Conservation (phyloP, 2,888 invertebrate species). For the Halocaridina rubra region DNA sequence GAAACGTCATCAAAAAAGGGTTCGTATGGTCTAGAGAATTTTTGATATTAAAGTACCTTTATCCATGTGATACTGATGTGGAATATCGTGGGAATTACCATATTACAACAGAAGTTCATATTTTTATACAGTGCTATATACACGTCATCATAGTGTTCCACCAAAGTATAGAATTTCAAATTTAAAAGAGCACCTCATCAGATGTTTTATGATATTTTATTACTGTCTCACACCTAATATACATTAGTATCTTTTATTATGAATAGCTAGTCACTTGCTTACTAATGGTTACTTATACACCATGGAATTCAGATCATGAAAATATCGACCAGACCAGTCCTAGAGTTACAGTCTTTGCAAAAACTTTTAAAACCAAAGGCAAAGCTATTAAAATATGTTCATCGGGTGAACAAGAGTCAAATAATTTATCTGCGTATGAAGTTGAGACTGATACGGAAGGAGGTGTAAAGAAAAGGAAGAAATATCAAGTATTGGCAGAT, state of each 20-base stretch:
- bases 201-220: too few species aligned
- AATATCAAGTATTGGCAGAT: conserved; percentile 37
- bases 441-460: neutral
- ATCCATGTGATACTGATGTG: neutral
- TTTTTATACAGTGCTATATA: too few species aligned
- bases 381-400: neutral
- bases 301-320: too few species aligned
- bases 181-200: neutral
- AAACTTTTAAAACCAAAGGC: neutral
- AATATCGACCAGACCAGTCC: too few species aligned
- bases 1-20: neutral
- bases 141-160: neutral
- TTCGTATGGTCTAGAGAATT: neutral
- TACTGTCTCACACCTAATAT: too few species aligned
- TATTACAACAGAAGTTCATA: too few species aligned
- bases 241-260: too few species aligned
- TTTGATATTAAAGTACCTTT: neutral
- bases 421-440: neutral
- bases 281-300: too few species aligned
- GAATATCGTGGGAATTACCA: too few species aligned
- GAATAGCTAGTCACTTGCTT: too few species aligned
- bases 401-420: neutral
- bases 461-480: conserved; percentile 22
- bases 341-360: too few species aligned
- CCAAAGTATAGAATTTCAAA: neutral